Evolutionary conservation across 1,140 invertebrate species (phyloP).

Genomic region (Pseudomyrmex gracilis): DNA sequence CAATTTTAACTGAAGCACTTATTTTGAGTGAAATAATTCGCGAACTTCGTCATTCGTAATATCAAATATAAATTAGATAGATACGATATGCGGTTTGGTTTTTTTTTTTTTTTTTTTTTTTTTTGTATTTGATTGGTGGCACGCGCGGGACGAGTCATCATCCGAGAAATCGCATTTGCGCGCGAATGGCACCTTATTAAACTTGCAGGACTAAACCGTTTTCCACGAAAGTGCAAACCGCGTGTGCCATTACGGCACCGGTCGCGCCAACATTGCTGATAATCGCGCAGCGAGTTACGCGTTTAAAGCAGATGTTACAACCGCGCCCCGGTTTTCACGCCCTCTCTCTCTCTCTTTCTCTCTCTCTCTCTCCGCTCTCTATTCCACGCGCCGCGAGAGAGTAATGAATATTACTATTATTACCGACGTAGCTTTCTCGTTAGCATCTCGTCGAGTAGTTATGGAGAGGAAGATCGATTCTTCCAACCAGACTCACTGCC

Average conservation of each 20-base stretch:
- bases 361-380: constrained; percentile 2
- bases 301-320: constrained; percentile 57
- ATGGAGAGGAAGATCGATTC: constrained; percentile 34
- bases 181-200: constrained; percentile 35
- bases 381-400: constrained; percentile 1
- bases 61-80: no score
- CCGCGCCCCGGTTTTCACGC: constrained; percentile 52
- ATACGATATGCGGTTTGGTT: no score
- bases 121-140: constrained; percentile 6
- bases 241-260: constrained; percentile 45
- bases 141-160: not conserved
- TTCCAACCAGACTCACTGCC: not conserved
- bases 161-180: not conserved
- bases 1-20: constrained; percentile 23
- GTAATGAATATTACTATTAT: constrained; percentile 63
- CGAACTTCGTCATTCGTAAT: not conserved
- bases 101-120: not conserved
- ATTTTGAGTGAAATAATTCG: not conserved
- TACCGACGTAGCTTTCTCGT: constrained; percentile 48
- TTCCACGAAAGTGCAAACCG: constrained; percentile 51
- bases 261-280: constrained; percentile 55
- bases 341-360: no score
- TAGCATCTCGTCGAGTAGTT: constrained; percentile 38
- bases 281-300: constrained; percentile 60
- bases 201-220: constrained; percentile 51